Evolutionary conservation across 2,888 invertebrate genomes (phyloP).

Genomic region (Leucophora obtusa): DNA sequence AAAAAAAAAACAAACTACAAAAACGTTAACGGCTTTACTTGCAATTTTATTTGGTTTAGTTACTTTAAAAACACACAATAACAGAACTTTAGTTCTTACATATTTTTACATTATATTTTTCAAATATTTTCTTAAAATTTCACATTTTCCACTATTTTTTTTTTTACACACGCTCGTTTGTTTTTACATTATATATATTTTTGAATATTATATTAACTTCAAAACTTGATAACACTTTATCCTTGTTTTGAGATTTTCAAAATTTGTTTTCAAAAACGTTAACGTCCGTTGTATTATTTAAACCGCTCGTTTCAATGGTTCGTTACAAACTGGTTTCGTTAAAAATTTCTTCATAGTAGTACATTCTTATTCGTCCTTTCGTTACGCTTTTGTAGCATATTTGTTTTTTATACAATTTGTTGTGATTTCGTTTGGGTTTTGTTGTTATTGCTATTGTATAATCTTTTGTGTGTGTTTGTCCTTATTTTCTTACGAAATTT

Average conservation of each 20-base stretch:
- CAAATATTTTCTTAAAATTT: not conserved
- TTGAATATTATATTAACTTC: not conserved
- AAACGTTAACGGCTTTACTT: constrained; percentile 54
- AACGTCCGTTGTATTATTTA: constrained; percentile 58
- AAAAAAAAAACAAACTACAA: constrained; percentile 8
- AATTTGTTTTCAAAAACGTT: constrained; percentile 23
- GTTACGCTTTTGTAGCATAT: constrained; percentile 48
- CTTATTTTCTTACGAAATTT: constrained; percentile 54
- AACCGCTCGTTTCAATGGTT: constrained; percentile 75
- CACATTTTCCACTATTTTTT: not conserved
- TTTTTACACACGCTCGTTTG: not conserved
- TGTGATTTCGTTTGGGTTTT: constrained; percentile 59
- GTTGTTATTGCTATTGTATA: constrained; percentile 55
- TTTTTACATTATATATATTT: not conserved
- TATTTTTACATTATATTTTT: not conserved
- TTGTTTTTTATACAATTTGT: constrained; percentile 54
- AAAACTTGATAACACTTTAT: not conserved
- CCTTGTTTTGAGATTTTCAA: constrained; percentile 30
- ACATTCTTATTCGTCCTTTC: constrained; percentile 60
- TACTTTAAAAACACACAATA: not conserved
- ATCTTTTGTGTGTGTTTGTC: constrained; percentile 40
- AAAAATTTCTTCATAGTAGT: constrained; percentile 61
- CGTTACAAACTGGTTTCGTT: constrained; percentile 74
- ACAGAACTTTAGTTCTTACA: not conserved
- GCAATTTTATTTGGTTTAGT: constrained; percentile 42